Evolutionary conservation across 2,113 vertebrate species (phyloP).

Genomic region (Macaca mulatta): DNA sequence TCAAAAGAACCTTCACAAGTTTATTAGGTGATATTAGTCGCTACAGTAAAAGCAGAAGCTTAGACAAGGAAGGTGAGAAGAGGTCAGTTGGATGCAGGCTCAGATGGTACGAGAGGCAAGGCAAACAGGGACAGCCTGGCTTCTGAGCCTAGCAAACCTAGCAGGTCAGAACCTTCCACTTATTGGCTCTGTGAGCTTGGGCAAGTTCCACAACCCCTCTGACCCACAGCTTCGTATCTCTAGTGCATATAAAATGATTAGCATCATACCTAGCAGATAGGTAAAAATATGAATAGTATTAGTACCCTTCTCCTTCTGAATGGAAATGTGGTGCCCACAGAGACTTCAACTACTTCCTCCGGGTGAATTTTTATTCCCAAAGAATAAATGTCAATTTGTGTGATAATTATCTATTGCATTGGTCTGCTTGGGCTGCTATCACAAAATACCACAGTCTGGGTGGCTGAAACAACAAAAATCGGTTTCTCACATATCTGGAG

Average conservation of each 20-base stretch:
- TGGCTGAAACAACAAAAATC: background rate
- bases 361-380: background rate
- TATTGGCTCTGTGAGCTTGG: background rate
- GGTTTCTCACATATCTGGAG: background rate
- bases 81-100: background rate
- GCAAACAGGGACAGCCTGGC: background rate
- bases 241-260: background rate
- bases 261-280: background rate
- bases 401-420: background rate
- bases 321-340: background rate
- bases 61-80: background rate
- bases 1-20: background rate
- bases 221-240: background rate
- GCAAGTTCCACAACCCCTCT: background rate
- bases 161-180: accelerated
- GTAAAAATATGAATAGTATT: background rate
- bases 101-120: background rate
- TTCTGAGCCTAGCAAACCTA: background rate
- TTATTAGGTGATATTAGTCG: background rate
- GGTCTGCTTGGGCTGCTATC: background rate
- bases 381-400: background rate
- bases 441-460: background rate
- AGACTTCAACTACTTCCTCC: background rate
- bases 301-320: background rate
- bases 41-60: background rate